These are phyloP conservation scores for Amorpha juglandis DNA, from an alignment of 2,888 invertebrate species.

Conservation along the genomic window DNA sequence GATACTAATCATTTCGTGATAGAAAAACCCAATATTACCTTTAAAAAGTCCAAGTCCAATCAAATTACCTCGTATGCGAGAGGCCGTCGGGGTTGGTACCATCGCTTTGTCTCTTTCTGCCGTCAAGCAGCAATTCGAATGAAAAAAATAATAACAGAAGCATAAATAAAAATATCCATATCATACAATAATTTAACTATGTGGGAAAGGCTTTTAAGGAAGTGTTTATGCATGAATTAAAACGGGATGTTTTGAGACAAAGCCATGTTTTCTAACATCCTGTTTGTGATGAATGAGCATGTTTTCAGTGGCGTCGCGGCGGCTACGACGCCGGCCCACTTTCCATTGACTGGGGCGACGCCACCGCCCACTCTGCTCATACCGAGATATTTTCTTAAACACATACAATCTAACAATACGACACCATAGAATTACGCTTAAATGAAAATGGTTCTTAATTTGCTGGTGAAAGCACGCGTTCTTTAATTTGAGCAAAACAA, in stretches of 20 bases:
- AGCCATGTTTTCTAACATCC: slow-evolving; percentile 39
- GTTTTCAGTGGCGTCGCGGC: slow-evolving; percentile 63
- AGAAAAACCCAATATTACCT: no score
- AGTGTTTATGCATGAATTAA: background rate
- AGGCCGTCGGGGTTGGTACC: no score
- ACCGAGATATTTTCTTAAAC: slow-evolving; percentile 9
- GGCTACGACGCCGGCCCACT: slow-evolving; percentile 78
- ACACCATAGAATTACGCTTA: background rate
- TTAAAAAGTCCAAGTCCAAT: no score
- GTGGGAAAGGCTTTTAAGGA: no score
- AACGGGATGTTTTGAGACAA: background rate
- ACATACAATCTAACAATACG: slow-evolving; percentile 9
- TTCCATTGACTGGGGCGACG: slow-evolving; percentile 74
- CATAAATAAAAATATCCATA: no score
- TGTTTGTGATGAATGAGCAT: slow-evolving; percentile 37
- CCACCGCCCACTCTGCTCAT: slow-evolving; percentile 44
- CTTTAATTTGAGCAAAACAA: background rate
- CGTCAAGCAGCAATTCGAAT: no score
- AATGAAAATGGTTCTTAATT: background rate
- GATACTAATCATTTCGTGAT: no score
- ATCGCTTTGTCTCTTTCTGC: no score
- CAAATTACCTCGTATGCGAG: no score
- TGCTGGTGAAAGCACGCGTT: background rate
- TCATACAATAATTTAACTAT: no score
- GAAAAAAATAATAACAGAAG: background rate